These are phyloP conservation scores for Gryon sp. DNA, from an alignment of 1,140 invertebrate genomes.

Conservation along the genomic window DNA sequence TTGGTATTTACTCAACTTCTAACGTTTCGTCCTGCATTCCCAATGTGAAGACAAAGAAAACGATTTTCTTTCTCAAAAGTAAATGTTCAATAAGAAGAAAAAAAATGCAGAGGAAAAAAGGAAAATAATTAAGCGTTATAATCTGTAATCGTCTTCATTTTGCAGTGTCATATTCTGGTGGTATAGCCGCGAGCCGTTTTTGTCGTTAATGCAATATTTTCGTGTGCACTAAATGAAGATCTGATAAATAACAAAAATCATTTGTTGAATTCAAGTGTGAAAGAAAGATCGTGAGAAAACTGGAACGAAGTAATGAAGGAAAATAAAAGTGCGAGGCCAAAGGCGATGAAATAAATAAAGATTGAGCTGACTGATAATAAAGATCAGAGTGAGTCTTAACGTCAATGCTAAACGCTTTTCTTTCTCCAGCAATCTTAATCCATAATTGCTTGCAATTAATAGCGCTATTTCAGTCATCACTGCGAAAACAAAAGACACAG, in stretches of 20 bases:
- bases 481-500: too few relatives aligned
- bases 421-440: constrained; percentile 38
- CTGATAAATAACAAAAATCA: constrained; percentile 19
- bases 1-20: neutral
- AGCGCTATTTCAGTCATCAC: too few relatives aligned
- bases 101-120: neutral
- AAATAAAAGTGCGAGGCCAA: constrained; percentile 13
- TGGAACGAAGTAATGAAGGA: constrained; percentile 16
- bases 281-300: constrained; percentile 24
- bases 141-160: too few relatives aligned
- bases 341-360: constrained; percentile 37
- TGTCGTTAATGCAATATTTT: constrained; percentile 34
- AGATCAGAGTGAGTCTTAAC: constrained; percentile 21
- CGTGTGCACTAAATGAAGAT: constrained; percentile 12
- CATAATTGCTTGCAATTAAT: constrained; percentile 69
- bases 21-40: too few relatives aligned
- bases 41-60: too few relatives aligned
- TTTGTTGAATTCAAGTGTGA: constrained; percentile 24
- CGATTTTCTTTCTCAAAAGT: too few relatives aligned
- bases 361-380: constrained; percentile 32
- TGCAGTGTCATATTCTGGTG: too few relatives aligned
- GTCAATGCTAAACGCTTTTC: constrained; percentile 18
- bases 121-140: constrained; percentile 14
- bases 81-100: too few relatives aligned
- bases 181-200: constrained; percentile 7